Evolutionary conservation across 2,888 invertebrate genomes (phyloP).

Genomic region (Chloroclysta siterata): DNA sequence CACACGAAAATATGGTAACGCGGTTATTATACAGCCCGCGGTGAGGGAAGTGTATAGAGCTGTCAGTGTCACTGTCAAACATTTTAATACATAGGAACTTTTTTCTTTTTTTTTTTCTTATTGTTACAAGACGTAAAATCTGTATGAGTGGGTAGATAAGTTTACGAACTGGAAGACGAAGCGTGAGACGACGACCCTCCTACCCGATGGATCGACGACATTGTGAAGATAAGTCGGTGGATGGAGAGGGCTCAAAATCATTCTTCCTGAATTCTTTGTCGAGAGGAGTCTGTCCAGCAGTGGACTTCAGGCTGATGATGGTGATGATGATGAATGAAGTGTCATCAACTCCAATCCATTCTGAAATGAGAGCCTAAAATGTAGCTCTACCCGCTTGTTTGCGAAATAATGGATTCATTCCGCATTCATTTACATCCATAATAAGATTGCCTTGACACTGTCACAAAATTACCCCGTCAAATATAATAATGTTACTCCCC

Average conservation of each 20-base stretch:
- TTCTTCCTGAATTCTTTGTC: too few species aligned
- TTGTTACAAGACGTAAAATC: too few species aligned
- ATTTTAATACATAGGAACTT: too few species aligned
- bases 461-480: slow-evolving; percentile 79
- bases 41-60: slow-evolving; percentile 50
- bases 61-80: slow-evolving; percentile 29
- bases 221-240: too few species aligned
- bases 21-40: slow-evolving; percentile 68
- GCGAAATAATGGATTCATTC: slow-evolving; percentile 84
- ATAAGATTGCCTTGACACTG: slow-evolving; percentile 77
- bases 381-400: slow-evolving; percentile 63
- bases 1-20: slow-evolving; percentile 78
- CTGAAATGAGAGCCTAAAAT: slow-evolving; percentile 39
- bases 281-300: too few species aligned
- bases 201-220: too few species aligned
- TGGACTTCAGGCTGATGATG: neutral
- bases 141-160: too few species aligned
- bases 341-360: slow-evolving; percentile 1
- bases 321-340: neutral
- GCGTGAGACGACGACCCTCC: too few species aligned
- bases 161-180: too few species aligned
- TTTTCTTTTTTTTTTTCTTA: too few species aligned
- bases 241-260: too few species aligned
- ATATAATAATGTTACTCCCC: slow-evolving; percentile 58
- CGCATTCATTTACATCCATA: slow-evolving; percentile 83